These are phyloP conservation scores for Nymphicus hollandicus DNA, from an alignment of 2,113 vertebrate genomes.

Conservation along the genomic window DNA sequence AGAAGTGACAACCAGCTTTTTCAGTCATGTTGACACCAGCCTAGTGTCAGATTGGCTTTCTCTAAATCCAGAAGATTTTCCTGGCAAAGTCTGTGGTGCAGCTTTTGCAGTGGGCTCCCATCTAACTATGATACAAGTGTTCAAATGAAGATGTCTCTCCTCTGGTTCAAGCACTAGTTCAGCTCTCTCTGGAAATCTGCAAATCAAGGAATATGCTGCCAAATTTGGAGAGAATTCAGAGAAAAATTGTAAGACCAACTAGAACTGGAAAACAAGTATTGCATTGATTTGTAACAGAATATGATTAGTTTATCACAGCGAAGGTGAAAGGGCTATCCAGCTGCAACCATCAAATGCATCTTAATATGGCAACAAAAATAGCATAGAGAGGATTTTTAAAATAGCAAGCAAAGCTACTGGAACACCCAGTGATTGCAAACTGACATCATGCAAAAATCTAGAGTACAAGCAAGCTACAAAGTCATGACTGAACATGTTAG, in stretches of 20 bases:
- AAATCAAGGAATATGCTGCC: neutral
- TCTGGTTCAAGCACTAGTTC: neutral
- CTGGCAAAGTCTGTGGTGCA: neutral
- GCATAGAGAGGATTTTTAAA: neutral
- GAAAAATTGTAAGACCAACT: neutral
- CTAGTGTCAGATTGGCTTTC: neutral
- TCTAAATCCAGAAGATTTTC: neutral
- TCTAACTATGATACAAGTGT: neutral
- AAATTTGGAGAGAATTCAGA: neutral
- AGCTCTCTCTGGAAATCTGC: neutral
- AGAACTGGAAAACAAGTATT: neutral
- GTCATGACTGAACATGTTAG: neutral
- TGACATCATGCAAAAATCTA: neutral
- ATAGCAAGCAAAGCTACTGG: neutral
- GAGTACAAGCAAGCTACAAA: neutral
- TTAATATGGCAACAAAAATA: neutral
- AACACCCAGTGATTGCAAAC: neutral
- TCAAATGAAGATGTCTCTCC: neutral
- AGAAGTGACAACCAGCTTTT: neutral
- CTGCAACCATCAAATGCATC: neutral
- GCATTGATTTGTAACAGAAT: neutral
- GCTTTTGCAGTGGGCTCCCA: neutral
- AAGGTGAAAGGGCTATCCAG: neutral
- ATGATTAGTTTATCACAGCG: neutral
- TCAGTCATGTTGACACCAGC: neutral